phyloP scores from a whole-genome alignment of 2,113 vertebrate species.

The Lepus europaeus region DNA sequence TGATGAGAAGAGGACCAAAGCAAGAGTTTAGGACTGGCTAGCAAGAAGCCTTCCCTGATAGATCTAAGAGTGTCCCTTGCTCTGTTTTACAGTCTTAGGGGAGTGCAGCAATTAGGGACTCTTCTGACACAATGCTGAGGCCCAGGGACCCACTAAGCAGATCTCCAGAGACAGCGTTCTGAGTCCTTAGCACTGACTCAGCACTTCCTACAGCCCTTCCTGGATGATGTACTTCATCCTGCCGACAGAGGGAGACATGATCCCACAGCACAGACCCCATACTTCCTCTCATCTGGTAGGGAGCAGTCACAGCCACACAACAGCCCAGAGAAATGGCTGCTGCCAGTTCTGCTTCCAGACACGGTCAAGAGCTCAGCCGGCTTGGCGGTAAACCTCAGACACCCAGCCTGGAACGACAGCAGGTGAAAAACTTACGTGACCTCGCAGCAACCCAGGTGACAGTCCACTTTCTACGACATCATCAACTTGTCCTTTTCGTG shows the following conservation, averaged over 20 bases:
- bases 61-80: background rate
- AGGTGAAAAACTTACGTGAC: background rate
- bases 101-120: background rate
- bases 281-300: background rate
- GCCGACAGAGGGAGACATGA: constrained; percentile 64
- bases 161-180: background rate
- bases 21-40: background rate
- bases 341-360: background rate
- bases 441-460: background rate
- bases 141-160: too few relatives aligned
- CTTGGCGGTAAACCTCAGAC: background rate
- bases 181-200: rapidly evolving
- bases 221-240: background rate
- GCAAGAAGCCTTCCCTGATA: background rate
- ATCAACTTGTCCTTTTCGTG: constrained; percentile 24
- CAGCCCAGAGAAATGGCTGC: rapidly evolving
- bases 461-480: background rate
- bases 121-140: background rate
- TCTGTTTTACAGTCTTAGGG: background rate
- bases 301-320: constrained; percentile 11
- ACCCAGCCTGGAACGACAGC: background rate
- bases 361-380: background rate
- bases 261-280: background rate
- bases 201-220: rapidly evolving
- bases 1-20: background rate